Conservation (phyloP, 2,797 vertebrate genomes). For the Carduelis carduelis region DNA sequence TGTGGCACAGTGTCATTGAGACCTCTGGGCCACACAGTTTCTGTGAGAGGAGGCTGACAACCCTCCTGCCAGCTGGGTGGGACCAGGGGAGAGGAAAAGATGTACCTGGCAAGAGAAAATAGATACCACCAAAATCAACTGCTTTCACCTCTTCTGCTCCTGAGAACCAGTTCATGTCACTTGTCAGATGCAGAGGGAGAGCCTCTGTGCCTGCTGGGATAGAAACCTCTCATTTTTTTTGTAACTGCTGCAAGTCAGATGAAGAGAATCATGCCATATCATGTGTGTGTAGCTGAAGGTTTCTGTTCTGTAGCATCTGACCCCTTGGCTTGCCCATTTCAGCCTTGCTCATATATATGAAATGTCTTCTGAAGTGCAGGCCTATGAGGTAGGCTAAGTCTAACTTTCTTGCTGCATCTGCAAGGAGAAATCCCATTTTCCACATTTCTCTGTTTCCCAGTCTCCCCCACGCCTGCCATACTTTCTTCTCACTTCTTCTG, state of each 20-base stretch:
- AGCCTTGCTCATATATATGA: rapidly evolving
- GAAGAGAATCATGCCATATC: rapidly evolving
- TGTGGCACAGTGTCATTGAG: rapidly evolving
- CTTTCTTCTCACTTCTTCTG: rapidly evolving
- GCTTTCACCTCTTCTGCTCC: background rate
- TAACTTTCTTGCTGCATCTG: background rate
- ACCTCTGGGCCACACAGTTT: background rate
- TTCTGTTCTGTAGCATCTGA: background rate
- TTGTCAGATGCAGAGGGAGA: background rate
- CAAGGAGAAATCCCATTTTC: background rate
- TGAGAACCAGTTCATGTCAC: background rate
- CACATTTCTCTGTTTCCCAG: rapidly evolving
- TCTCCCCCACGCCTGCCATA: background rate
- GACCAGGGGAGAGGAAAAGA: rapidly evolving
- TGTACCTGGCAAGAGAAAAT: background rate
- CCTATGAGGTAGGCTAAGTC: rapidly evolving
- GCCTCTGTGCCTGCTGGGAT: background rate
- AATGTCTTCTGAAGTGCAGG: background rate
- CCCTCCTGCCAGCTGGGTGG: background rate
- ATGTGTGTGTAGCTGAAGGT: background rate
- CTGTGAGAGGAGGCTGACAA: background rate
- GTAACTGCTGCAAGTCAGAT: background rate
- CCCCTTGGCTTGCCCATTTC: background rate
- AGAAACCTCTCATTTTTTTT: background rate
- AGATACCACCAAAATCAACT: background rate